Conservation (phyloP, 2,797 vertebrate species). For the Chelon auratus region DNA sequence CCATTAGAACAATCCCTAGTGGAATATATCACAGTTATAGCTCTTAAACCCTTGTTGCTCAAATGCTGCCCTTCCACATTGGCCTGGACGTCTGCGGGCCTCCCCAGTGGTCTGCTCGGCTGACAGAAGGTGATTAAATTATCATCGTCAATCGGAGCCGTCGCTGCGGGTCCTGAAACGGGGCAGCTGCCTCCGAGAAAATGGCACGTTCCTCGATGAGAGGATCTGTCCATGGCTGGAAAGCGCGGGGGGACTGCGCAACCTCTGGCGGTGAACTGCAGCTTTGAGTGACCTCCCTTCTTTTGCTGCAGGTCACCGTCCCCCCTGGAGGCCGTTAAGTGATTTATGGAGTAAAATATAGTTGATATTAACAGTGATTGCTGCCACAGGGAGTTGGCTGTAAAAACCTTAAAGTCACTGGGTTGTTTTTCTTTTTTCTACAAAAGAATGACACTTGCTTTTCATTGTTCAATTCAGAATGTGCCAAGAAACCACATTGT, state of each 20-base stretch:
- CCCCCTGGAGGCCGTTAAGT: background rate
- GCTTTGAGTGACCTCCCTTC: conserved; percentile 21
- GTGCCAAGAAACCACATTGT: background rate
- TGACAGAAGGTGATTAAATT: conserved; percentile 52
- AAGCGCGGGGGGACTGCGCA: conserved; percentile 6
- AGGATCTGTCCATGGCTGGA: conserved; percentile 55
- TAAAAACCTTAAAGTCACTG: background rate
- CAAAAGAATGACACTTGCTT: background rate
- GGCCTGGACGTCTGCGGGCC: background rate
- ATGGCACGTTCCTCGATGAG: conserved; percentile 54
- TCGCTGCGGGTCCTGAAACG: conserved; percentile 41
- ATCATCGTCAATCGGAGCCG: conserved; percentile 28
- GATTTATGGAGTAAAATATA: conserved; percentile 17
- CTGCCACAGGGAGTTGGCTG: background rate
- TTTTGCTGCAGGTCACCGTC: conserved; percentile 21
- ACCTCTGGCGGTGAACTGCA: conserved; percentile 33
- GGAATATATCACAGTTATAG: conserved; percentile 35
- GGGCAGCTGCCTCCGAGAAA: conserved; percentile 21
- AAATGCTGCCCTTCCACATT: conserved; percentile 3
- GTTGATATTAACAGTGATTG: conserved; percentile 2
- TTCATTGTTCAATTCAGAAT: background rate
- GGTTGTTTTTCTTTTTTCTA: background rate
- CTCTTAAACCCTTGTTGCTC: conserved; percentile 23
- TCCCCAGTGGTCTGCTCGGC: conserved; percentile 38
- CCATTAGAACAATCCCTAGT: conserved; percentile 33